Percentiles rank a stretch among this genome's conserved stretches.
phyloP scores from a whole-genome alignment of 2,113 vertebrate species.

The Enhydra lutris region DNA sequence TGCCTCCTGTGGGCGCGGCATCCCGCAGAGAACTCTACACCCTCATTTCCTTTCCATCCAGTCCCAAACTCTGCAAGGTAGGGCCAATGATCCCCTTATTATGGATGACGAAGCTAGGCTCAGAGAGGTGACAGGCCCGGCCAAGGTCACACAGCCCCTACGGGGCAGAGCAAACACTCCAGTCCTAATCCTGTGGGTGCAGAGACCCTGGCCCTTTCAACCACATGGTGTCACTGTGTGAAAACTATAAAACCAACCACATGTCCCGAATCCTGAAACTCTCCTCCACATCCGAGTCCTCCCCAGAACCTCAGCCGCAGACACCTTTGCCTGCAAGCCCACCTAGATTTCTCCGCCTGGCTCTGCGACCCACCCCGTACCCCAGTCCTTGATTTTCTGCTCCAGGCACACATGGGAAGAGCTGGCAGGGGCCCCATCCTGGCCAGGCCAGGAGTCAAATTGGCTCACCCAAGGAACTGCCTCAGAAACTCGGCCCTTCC shows the following conservation, averaged over 20 bases:
- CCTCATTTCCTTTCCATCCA: neutral
- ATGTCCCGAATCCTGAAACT: neutral
- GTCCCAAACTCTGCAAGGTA: neutral
- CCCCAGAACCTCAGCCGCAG: neutral
- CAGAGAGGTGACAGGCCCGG: neutral
- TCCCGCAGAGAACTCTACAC: neutral
- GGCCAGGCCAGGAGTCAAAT: neutral
- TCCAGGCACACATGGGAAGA: neutral
- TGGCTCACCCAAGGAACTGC: neutral
- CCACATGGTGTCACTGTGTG: neutral
- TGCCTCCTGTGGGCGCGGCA: neutral
- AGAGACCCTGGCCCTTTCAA: neutral
- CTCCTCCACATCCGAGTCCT: neutral
- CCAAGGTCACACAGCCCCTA: neutral
- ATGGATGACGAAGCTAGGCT: neutral
- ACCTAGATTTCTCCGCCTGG: neutral
- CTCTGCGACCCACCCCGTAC: neutral
- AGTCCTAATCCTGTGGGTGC: neutral
- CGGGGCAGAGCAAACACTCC: neutral
- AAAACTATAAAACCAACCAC: neutral
- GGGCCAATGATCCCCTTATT: neutral
- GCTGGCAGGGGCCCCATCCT: neutral
- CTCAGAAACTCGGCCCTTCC: neutral
- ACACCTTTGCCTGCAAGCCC: neutral
- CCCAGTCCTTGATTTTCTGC: neutral